phyloP scores from a whole-genome alignment of 2,113 vertebrate species.

The Psilopsiagon aurifrons region DNA sequence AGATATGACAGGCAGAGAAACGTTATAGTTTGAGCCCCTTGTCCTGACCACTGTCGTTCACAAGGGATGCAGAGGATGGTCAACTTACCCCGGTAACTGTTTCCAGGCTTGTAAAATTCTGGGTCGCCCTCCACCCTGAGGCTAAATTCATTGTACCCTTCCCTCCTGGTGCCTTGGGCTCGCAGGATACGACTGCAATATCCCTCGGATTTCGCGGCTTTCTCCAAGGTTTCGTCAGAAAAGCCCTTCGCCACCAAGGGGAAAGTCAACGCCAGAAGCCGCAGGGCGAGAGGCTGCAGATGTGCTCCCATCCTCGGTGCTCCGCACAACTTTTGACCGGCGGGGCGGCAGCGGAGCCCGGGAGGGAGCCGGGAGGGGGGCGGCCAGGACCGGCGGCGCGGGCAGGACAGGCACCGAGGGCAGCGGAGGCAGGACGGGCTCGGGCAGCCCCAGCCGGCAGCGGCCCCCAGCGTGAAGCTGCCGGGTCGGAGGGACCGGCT shows the following conservation, averaged over 20 bases:
- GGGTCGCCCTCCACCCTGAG: conserved; percentile 96
- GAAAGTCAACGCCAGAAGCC: conserved; percentile 78
- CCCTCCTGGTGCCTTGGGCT: conserved; percentile 88
- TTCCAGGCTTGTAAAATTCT: conserved; percentile 92
- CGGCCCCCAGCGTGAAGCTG: conserved; percentile 33
- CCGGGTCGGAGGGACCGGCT: background rate
- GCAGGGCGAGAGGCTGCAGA: conserved; percentile 75
- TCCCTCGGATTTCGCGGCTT: conserved; percentile 87
- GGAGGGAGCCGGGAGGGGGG: background rate
- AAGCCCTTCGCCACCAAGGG: conserved; percentile 81
- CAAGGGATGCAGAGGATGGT: background rate
- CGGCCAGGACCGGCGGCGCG: background rate
- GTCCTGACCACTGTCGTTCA: background rate
- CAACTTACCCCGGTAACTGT: conserved; percentile 93
- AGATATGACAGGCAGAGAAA: background rate
- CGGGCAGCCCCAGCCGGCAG: background rate
- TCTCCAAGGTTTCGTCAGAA: conserved; percentile 90
- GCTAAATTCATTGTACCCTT: conserved; percentile 92
- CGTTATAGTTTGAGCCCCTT: background rate
- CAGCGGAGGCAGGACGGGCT: background rate
- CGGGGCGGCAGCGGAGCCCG: background rate
- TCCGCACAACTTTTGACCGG: conserved; percentile 59
- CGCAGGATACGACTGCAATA: conserved; percentile 93
- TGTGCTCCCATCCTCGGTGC: conserved; percentile 70
- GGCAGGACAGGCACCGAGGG: background rate